phyloP scores from a whole-genome alignment of 2,888 invertebrate genomes.

The Drosophila ezoana region DNA sequence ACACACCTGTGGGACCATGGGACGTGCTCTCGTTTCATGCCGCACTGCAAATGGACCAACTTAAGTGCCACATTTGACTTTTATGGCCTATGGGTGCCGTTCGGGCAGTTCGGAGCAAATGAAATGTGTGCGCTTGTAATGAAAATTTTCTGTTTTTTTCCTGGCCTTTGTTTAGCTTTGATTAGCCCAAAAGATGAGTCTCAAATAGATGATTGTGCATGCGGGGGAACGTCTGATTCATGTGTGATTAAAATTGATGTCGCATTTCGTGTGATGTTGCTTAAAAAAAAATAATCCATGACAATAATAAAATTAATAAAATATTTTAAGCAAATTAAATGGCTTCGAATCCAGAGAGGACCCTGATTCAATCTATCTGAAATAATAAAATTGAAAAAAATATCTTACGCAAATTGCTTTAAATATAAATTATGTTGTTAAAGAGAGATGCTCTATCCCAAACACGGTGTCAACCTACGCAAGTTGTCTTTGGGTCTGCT shows the following conservation, averaged over 20 bases:
- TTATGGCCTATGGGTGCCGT: conserved; percentile 60
- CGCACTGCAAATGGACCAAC: conserved; percentile 66
- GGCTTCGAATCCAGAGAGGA: no score
- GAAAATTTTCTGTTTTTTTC: conserved; percentile 48
- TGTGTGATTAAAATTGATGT: conserved; percentile 29
- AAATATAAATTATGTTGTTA: no score
- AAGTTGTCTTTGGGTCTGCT: no score
- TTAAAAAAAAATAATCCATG: no score
- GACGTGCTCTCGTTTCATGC: conserved; percentile 40
- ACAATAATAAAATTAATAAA: not conserved
- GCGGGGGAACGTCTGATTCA: conserved; percentile 22
- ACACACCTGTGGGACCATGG: conserved; percentile 69
- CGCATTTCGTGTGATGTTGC: no score
- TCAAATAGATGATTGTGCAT: conserved; percentile 17
- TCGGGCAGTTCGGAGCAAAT: conserved; percentile 43
- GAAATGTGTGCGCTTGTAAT: conserved; percentile 68
- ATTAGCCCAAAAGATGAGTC: conserved; percentile 63
- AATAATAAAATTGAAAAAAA: no score
- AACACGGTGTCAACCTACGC: no score
- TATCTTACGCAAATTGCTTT: no score
- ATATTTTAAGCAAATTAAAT: not conserved
- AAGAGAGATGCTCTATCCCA: no score
- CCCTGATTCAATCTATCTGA: no score
- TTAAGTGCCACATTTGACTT: conserved; percentile 77
- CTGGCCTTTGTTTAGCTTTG: conserved; percentile 69